These are phyloP conservation scores for Tamandua tetradactyla DNA, from an alignment of 2,797 vertebrate genomes.

Conservation along the genomic window DNA sequence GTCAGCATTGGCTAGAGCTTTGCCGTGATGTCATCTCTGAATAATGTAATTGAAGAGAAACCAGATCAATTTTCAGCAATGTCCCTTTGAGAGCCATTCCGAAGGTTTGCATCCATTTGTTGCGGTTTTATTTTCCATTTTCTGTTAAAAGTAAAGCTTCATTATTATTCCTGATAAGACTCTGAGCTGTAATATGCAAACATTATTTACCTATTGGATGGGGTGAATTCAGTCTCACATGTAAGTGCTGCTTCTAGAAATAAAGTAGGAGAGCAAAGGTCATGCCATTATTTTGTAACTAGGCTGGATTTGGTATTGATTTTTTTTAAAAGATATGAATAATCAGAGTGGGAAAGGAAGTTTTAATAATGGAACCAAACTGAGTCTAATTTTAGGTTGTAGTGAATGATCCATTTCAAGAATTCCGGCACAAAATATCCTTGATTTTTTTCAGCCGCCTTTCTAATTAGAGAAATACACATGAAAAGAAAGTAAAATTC, in stretches of 20 bases:
- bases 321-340: slow-evolving; percentile 40
- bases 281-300: slow-evolving; percentile 36
- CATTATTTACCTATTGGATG: slow-evolving; percentile 22
- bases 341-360: background rate
- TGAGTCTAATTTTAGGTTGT: background rate
- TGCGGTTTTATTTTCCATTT: slow-evolving; percentile 77
- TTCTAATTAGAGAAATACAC: slow-evolving; percentile 38
- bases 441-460: background rate
- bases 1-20: slow-evolving; percentile 50
- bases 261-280: background rate
- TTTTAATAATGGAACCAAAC: background rate
- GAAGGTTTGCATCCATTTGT: slow-evolving; percentile 69
- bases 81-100: slow-evolving; percentile 74
- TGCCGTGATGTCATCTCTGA: slow-evolving; percentile 75
- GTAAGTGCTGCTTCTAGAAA: slow-evolving; percentile 52
- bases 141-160: slow-evolving; percentile 67
- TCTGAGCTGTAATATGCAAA: background rate
- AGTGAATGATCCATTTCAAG: slow-evolving; percentile 24
- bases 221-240: slow-evolving; percentile 38
- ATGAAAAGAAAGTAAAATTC: slow-evolving; percentile 9
- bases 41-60: slow-evolving; percentile 76
- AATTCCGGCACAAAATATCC: background rate
- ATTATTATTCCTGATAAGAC: slow-evolving; percentile 63
- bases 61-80: slow-evolving; percentile 76
- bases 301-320: background rate